These are phyloP conservation scores for Rhadinocentrus ornatus DNA, from an alignment of 2,797 vertebrate species.

Conservation along the genomic window DNA sequence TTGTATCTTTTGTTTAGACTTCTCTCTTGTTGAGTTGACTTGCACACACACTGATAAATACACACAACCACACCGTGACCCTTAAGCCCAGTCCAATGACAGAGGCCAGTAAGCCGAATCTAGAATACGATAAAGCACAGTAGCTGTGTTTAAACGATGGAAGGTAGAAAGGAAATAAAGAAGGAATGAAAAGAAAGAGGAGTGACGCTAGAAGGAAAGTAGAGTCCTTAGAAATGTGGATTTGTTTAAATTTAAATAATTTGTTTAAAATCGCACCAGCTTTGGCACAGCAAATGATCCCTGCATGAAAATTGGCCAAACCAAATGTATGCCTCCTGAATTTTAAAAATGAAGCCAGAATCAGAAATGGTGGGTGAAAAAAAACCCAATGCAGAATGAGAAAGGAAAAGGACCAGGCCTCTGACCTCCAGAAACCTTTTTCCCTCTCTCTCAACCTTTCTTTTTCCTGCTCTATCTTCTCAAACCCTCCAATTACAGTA, in stretches of 20 bases:
- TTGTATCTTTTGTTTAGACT: slow-evolving; percentile 6
- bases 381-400: slow-evolving; percentile 14
- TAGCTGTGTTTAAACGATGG: slow-evolving; percentile 65
- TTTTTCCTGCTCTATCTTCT: slow-evolving; percentile 60
- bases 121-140: slow-evolving; percentile 53
- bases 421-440: slow-evolving; percentile 71
- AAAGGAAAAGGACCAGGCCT: slow-evolving; percentile 54
- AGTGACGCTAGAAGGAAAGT: slow-evolving; percentile 32
- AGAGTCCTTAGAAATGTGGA: slow-evolving; percentile 51
- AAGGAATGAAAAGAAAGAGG: slow-evolving; percentile 9
- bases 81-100: slow-evolving; percentile 34
- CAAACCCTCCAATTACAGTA: slow-evolving; percentile 85
- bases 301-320: slow-evolving; percentile 52
- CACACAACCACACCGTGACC: slow-evolving; percentile 21
- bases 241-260: no score
- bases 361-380: slow-evolving; percentile 16
- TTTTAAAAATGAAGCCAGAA: slow-evolving; percentile 50
- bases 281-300: slow-evolving; percentile 57
- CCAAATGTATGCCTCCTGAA: slow-evolving; percentile 57
- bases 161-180: slow-evolving; percentile 17
- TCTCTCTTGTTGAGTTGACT: slow-evolving; percentile 19
- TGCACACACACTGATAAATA: slow-evolving; percentile 5
- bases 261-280: slow-evolving; percentile 48
- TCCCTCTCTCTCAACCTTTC: slow-evolving; percentile 34
- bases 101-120: slow-evolving; percentile 50